Conservation (phyloP, 1,140 invertebrate species). For the Diuraphis noxia region DNA sequence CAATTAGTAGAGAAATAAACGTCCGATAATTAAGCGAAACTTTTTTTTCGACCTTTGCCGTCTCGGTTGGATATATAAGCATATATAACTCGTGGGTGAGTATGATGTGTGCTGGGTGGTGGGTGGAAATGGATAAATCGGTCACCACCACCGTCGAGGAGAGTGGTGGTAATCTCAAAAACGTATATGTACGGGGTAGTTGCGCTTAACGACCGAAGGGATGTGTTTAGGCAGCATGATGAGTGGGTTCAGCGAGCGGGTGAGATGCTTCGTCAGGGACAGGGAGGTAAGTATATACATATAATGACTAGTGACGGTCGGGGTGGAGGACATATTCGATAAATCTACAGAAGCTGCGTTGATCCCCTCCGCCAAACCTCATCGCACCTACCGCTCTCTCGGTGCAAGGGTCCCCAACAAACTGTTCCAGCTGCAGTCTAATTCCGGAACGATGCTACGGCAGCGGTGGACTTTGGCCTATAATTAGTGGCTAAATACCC, state of each 20-base stretch:
- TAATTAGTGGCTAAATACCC: constrained; percentile 29
- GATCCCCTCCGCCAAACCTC: not conserved
- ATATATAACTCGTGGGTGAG: not conserved
- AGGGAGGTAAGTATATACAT: not conserved
- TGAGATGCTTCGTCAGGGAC: not conserved
- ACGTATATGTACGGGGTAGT: not conserved
- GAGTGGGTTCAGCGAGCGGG: not conserved
- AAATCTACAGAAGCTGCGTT: constrained; percentile 31
- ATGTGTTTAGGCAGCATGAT: constrained; percentile 24
- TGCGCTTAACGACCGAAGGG: constrained; percentile 45
- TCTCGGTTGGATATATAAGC: too few species aligned
- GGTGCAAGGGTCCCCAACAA: constrained; percentile 17
- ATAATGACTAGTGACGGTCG: not conserved
- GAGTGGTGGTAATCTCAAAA: constrained; percentile 28
- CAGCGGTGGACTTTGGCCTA: not conserved
- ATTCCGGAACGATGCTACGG: not conserved
- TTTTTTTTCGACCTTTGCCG: not conserved
- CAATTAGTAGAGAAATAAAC: constrained; percentile 39
- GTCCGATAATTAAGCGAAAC: constrained; percentile 34
- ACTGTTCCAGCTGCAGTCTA: not conserved
- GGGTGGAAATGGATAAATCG: not conserved
- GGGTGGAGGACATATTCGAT: not conserved
- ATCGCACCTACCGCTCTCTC: not conserved
- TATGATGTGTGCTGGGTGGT: not conserved
- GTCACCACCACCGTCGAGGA: not conserved